Evolutionary conservation across 2,888 invertebrate genomes (phyloP).

Genomic region (Cerastis leucographa): DNA sequence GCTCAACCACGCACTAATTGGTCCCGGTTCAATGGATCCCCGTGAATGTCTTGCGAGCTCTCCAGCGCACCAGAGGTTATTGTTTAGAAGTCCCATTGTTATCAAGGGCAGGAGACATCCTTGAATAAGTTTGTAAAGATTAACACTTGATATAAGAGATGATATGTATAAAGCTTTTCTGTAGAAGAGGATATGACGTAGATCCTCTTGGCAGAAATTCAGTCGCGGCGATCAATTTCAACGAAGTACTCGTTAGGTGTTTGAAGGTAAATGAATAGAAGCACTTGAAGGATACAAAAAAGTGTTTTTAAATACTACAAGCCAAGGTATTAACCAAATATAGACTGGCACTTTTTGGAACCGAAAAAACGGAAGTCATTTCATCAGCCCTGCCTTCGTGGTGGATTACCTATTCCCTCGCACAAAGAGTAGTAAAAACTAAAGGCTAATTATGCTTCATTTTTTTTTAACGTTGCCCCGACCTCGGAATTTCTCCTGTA

Average conservation of each 20-base stretch:
- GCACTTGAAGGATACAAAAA: no score
- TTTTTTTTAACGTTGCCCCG: no score
- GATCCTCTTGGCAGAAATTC: neutral
- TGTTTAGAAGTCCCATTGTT: constrained; percentile 55
- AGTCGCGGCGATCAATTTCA: neutral
- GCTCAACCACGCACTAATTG: constrained; percentile 56
- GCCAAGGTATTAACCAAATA: no score
- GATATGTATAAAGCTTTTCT: constrained; percentile 16
- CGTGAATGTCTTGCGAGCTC: constrained; percentile 35
- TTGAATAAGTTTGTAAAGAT: constrained; percentile 50
- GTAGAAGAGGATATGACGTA: neutral
- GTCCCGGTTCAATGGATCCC: constrained; percentile 47
- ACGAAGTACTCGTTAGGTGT: neutral
- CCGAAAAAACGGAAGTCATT: neutral
- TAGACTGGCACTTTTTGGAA: neutral
- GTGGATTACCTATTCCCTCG: no score
- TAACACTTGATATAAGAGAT: constrained; percentile 39
- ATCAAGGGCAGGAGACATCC: constrained; percentile 21
- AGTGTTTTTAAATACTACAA: no score
- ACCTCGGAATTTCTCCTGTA: no score
- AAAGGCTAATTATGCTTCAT: neutral
- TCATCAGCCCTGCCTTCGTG: no score
- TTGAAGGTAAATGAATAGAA: no score
- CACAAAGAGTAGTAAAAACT: no score
- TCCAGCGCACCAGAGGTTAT: constrained; percentile 36